Evolutionary conservation across 2,113 vertebrate genomes (phyloP), one percentile per base, ranked within the genome.

Genomic region (Nothoprocta perdicaria): DNA sequence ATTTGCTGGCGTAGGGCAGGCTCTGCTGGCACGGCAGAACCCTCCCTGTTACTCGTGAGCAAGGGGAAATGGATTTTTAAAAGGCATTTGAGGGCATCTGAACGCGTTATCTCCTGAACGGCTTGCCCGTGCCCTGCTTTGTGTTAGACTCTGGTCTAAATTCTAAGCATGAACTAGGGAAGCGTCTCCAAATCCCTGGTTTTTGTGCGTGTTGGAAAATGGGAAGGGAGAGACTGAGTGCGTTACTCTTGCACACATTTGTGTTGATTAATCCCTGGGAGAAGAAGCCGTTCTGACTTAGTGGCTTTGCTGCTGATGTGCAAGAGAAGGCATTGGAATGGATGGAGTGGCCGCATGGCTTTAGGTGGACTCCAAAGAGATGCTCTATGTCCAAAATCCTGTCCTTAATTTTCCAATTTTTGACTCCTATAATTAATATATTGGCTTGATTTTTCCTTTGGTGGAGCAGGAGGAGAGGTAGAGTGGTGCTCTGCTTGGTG

Each of bases 211-310:
- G 89, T 74, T 84, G 88, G 40, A 92, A 94, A 89, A 77, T 76
- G 93, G 86, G 94, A 93, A 95, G 95, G 89, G 89, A 91, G 84
- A 86, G 93, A 62, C 69, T 63, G 91, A 76, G 41, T 95, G 95
- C 87, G 79, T 95, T 89, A 94, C 85, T 76, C 50, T 50, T 1
- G 8, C n/a, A 5, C 78, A 68, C 14, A 69, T 78, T 88, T 81
- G 79, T 94, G 95, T 93, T 94, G 95, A 69, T 91, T 96, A 86
- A 95, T 92, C 93, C 96, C 81, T 76, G 89, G 73, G 77, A 94
- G 92, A 90, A 88, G 90, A 93, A 80, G 74, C 77, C 87, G 1
- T 71, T 96, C 93, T 88, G 94, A 93, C 89, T 82, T 55, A 15
- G 90, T 88, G 87, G 33, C 96, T 96, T 95, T 95, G 87, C 95